These are phyloP conservation scores for Drosophila mojavensis DNA, from an alignment of 1,140 invertebrate species.

Conservation along the genomic window DNA sequence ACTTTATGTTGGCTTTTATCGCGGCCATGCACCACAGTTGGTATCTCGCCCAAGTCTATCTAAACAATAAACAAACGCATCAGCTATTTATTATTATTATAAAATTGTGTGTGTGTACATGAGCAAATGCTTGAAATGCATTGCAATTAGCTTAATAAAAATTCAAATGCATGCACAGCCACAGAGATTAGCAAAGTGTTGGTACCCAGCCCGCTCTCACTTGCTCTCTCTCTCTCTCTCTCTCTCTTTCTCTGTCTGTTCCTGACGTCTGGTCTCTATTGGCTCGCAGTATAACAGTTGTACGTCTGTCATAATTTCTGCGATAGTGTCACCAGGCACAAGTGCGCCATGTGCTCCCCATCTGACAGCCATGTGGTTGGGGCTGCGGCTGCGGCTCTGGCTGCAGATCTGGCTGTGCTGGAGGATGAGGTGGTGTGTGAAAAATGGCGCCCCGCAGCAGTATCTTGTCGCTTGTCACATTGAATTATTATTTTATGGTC, in stretches of 20 bases:
- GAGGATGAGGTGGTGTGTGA: slow-evolving; percentile 52
- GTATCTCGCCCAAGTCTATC: slow-evolving; percentile 46
- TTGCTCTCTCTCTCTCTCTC: not conserved
- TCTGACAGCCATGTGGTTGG: slow-evolving; percentile 26
- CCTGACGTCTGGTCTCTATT: not conserved
- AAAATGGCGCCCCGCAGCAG: slow-evolving; percentile 71
- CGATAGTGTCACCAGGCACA: slow-evolving; percentile 65
- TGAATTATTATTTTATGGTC: slow-evolving; percentile 81
- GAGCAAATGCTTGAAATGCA: slow-evolving; percentile 50
- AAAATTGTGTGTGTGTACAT: slow-evolving; percentile 46
- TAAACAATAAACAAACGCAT: slow-evolving; percentile 60
- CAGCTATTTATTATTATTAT: slow-evolving; percentile 53
- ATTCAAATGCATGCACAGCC: slow-evolving; percentile 69
- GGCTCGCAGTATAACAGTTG: slow-evolving; percentile 47
- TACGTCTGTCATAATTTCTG: slow-evolving; percentile 71
- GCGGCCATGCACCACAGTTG: slow-evolving; percentile 2
- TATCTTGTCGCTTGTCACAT: slow-evolving; percentile 79
- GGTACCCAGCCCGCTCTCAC: not conserved
- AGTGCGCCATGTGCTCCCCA: slow-evolving; percentile 56
- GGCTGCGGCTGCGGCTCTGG: not conserved
- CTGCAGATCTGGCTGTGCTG: not conserved
- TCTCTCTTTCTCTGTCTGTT: not conserved
- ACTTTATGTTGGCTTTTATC: slow-evolving; percentile 79
- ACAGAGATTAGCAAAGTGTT: slow-evolving; percentile 53
- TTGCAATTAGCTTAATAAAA: slow-evolving; percentile 76